A percentile compares a stretch with the other conserved stretches of the same genome.
These are phyloP conservation scores for Sminthurides aquaticus DNA, from an alignment of 2,888 invertebrate genomes.

Conservation along the genomic window DNA sequence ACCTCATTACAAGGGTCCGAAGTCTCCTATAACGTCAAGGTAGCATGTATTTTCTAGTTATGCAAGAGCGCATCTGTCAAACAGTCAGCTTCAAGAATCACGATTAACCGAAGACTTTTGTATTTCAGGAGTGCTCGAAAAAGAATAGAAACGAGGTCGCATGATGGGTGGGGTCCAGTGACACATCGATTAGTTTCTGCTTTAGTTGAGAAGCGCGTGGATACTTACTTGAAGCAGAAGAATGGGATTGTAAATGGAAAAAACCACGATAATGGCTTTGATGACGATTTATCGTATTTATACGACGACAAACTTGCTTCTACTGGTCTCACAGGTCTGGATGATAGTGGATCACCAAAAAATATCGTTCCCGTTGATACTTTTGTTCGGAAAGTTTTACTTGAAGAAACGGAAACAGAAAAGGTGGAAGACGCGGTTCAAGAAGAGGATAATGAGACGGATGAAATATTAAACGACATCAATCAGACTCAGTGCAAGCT, in stretches of 20 bases:
- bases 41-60: neutral
- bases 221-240: neutral
- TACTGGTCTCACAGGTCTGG: neutral
- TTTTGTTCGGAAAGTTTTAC: slow-evolving; percentile 5
- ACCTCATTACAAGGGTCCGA: slow-evolving; percentile 11
- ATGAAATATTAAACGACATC: slow-evolving; percentile 20
- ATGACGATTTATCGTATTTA: neutral
- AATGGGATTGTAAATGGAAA: neutral
- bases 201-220: slow-evolving; percentile 6
- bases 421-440: neutral
- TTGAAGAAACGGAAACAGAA: slow-evolving; percentile 9
- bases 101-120: too few species aligned
- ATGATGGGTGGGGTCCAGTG: slow-evolving; percentile 11
- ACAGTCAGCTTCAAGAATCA: too few species aligned
- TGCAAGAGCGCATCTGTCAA: too few species aligned
- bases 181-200: slow-evolving; percentile 17
- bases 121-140: too few species aligned
- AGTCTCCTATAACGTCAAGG: neutral
- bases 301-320: neutral
- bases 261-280: neutral
- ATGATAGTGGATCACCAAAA: slow-evolving; percentile 6
- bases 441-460: slow-evolving; percentile 3
- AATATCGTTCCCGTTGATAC: neutral
- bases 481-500: slow-evolving; percentile 10
- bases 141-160: slow-evolving; percentile 10